Evolutionary conservation across 2,888 invertebrate genomes (phyloP).

Genomic region (Chloroclysta siterata): DNA sequence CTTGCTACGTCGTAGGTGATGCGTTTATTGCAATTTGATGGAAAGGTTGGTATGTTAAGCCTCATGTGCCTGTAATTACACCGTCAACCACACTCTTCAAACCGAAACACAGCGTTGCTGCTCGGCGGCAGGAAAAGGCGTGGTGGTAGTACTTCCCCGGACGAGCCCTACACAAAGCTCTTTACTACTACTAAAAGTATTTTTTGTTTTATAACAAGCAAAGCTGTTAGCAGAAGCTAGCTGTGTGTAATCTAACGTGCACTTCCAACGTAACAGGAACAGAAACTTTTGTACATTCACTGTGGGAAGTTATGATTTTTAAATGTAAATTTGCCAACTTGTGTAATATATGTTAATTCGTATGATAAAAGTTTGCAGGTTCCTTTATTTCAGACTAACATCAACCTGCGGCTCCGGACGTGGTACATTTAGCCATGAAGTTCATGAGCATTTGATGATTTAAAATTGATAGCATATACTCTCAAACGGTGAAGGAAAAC

Average conservation of each 20-base stretch:
- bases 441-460: too few species aligned
- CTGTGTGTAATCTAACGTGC: conserved; percentile 19
- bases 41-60: too few species aligned
- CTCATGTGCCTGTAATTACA: too few species aligned
- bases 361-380: conserved; percentile 36
- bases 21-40: background rate
- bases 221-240: background rate
- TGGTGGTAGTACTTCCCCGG: too few species aligned
- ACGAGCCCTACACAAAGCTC: too few species aligned
- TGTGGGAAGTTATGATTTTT: conserved; percentile 35
- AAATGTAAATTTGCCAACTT: conserved; percentile 42
- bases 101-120: too few species aligned
- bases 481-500: too few species aligned
- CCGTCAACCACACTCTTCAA: too few species aligned
- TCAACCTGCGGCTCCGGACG: too few species aligned
- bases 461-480: background rate
- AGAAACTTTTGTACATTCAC: conserved; percentile 21
- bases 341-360: conserved; percentile 42
- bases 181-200: too few species aligned
- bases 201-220: background rate
- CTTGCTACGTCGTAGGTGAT: background rate
- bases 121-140: too few species aligned
- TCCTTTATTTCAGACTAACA: conserved; percentile 3
- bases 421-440: too few species aligned
- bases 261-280: conserved; percentile 5